Base-by-base conservation (phyloP, 1,140 invertebrate species). In the Danaus melanippus region DNA sequence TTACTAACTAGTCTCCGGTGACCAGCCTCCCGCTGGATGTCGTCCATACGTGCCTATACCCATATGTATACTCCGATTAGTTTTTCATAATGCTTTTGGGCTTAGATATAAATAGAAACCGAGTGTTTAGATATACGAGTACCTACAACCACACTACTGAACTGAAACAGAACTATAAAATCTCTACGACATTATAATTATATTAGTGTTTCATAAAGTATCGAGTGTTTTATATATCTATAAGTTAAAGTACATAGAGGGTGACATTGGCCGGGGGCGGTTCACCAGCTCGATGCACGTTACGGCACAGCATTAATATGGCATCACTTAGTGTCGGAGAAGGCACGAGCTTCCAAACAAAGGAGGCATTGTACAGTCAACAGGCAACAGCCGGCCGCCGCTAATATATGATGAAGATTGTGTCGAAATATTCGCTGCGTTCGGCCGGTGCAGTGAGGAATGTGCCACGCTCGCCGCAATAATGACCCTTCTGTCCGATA, bases 381-480 rank as follows among this genome's bases (percentile, higher is more conserved):
- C 42, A 7, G 39, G 12, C 45, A 15, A 11, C 9, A 39, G 45
- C 17, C 32, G 11, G 54, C 57, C 46, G 49, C 61, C 50, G 52
- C 53, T 56, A 56, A 60, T 60, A 60, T 60, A 62, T 57, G 60
- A 62, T 55, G 48, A 32, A 50, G 55, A 62, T 62, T 57, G 60
- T 53, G 42, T 46, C 45, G 46, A 42, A 55, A 56, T 56, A 56
- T 56, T 56, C 21, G 54, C 51, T 53, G 50, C 52, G 42, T 44
- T 54, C 56, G 48, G 45, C 40, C 48, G 52, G 21, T 54, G 57
- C 51, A 43, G 47, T 21, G 50, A 8, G 56, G 56, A 57, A 57
- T 57, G 56, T 48, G 2, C 42, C 11, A 8, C 11, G 32, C 32
- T 12, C 11, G 52, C 50, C 17, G 15, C 53, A 12, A 39, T 45